Evolutionary conservation across 2,888 invertebrate genomes (phyloP), one percentile per base, ranked within the genome.

Genomic region (Plagiodera versicolora): DNA sequence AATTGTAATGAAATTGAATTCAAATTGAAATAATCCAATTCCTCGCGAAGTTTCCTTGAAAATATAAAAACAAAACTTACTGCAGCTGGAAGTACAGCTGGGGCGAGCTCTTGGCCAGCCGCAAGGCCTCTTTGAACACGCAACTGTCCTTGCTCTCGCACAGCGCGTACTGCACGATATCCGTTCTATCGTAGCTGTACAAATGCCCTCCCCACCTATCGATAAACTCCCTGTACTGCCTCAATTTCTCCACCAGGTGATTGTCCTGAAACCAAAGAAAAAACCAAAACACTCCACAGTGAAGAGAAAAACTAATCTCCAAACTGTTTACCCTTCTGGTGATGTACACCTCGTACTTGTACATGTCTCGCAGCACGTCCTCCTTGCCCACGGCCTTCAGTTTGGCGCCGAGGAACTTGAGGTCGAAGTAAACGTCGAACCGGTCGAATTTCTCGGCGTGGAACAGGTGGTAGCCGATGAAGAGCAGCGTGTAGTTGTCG

Each of bases 401-500:
- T 81, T 90, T 90, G 53, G 87, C 86, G 56, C 88, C 87, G 56
- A 91, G 80, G 77, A 91, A 91, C 70, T 84, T 84, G 61, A 91
- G 81, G 81, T 91, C 82, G 39, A 88, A 81, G 76, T 86, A 91
- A 63, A 90, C 75, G 28, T 79, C 79, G 74, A 90, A 90, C 65
- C 86, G 79, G 6, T 80, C 75, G 77, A 81, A 84, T 67, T 79
- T 70, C 44, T 81, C 78, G 45, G 89, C 87, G 67, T 84, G 79
- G 60, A 83, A 81, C 60, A 91, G 80, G 77, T 91, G 91, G 72
- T 90, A 86, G 0, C 89, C 90, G 52, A 91, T 83, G 72, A 88
- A 89, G 32, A 85, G 88, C 10, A 86, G 87, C 69, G 89, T 89
- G 72, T 91, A 91, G 50, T 89, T 88, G 72, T 91, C 90, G 64